phyloP scores from a whole-genome alignment of 1,140 invertebrate genomes.

The Coenobita brevimanus region DNA sequence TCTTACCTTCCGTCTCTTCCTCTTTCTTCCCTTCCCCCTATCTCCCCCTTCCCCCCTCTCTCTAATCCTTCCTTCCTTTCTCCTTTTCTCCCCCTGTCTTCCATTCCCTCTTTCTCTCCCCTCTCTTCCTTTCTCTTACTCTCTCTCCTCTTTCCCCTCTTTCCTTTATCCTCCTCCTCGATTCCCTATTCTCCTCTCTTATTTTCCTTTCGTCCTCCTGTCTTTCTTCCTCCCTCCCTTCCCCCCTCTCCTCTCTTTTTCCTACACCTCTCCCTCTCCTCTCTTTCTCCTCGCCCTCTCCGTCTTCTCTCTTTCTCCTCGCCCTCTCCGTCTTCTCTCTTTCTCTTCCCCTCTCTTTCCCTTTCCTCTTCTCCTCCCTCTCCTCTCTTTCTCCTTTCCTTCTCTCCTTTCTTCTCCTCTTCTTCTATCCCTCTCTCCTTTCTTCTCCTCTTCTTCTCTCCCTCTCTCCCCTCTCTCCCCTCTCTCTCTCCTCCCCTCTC shows the following conservation, averaged over 20 bases:
- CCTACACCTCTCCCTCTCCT: neutral
- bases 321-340: neutral
- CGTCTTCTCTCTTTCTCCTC: neutral
- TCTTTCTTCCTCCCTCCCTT: neutral
- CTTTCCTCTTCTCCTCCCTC: neutral
- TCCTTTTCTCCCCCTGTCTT: no score
- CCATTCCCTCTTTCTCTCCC: no score
- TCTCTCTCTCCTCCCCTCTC: neutral
- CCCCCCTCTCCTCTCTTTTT: neutral
- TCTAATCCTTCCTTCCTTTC: no score
- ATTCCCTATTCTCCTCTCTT: neutral
- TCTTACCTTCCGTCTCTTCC: no score
- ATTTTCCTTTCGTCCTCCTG: neutral
- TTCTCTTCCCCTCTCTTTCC: neutral
- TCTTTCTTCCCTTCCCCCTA: no score
- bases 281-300: neutral
- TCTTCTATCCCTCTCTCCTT: neutral
- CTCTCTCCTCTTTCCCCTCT: no score
- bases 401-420: neutral
- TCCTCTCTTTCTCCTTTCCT: neutral
- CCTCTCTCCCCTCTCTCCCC: neutral
- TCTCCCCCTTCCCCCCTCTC: no score
- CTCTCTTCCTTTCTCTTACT: no score
- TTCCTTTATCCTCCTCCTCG: no score
- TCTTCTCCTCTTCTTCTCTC: no score